Evolutionary conservation across 1,140 invertebrate species (phyloP), one percentile per base, ranked within the genome.

Genomic region (Euglossa dilemma): DNA sequence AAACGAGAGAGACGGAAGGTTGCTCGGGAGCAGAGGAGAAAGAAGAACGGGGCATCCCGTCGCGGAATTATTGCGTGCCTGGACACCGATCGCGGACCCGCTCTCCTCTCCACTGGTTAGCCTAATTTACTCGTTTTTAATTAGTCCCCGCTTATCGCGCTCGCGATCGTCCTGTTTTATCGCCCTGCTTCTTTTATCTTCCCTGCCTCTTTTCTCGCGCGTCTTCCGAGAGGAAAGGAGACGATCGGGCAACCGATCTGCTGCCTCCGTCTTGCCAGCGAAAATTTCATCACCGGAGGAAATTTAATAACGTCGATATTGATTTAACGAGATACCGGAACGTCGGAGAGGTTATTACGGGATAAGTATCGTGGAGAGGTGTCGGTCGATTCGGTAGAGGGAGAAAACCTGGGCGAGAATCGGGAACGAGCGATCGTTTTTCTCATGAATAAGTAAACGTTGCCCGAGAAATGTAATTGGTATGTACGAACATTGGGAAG

Each of bases 91-190:
- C 66, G 56, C 71, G 63, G 64, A 36, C 25, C 28, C 25, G 36
- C 56, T 66, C 11, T 25, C 16, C 45, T 47, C 81, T 47, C 81
- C 57, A 59, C 64, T 79, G 85, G 85, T 84, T 89, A 69, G 89
- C 88, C 91, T 93, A 93, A 93, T 94, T 93, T 93, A 93, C 92
- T 94, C 92, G 91, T 83, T 92, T 93, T 93, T 94, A 93, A 94
- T 94, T 92, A 93, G 72, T 72, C 28, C 43, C n/a, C 45, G 28
- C 25, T 56, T 83, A 78, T 83, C 74, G 45, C 6, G 25, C 23
- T 28, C 25, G 47, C 45, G 54, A 69, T 77, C 80, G 23, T 28
- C 59, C 59, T n/a, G 47, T 56, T 74, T 47, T n/a, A 43, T 66
- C 52, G 12, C 14, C 20, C 20, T 61, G 0, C 14, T 16, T 36